A percentile compares a stretch with the other conserved stretches of the same genome.
phyloP scores from a whole-genome alignment of 2,797 vertebrate genomes.

The Glyptemys insculpta region DNA sequence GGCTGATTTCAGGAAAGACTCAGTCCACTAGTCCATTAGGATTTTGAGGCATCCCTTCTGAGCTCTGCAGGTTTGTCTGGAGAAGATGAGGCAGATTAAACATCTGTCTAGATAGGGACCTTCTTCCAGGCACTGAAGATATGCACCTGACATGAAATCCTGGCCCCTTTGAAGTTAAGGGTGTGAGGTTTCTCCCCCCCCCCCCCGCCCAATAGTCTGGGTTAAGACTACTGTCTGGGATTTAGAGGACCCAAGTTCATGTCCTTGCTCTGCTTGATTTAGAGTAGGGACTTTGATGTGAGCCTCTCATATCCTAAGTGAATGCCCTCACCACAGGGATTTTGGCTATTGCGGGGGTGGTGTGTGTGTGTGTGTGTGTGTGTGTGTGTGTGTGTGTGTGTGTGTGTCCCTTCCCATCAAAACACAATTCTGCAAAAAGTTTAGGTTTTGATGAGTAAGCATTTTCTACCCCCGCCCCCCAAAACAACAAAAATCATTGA shows the following conservation, averaged over 20 bases:
- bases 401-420: not conserved
- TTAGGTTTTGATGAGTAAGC: not conserved
- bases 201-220: not conserved
- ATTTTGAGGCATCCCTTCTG: not conserved
- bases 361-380: rapidly evolving
- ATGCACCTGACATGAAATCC: not conserved
- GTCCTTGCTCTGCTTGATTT: not conserved
- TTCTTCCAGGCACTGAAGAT: not conserved
- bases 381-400: no score
- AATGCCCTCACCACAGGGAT: no score
- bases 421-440: not conserved
- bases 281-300: not conserved
- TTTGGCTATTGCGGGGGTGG: not conserved
- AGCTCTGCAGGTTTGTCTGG: not conserved
- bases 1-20: not conserved
- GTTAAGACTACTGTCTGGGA: not conserved
- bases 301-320: not conserved
- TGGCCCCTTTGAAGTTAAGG: not conserved
- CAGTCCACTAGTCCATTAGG: not conserved
- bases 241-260: not conserved
- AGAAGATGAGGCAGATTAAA: not conserved
- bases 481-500: not conserved
- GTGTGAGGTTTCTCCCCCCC: not conserved
- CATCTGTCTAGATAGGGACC: not conserved
- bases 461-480: not conserved